Conservation (phyloP, 2,113 vertebrate species). For the Tychaedon coryphoeus region DNA sequence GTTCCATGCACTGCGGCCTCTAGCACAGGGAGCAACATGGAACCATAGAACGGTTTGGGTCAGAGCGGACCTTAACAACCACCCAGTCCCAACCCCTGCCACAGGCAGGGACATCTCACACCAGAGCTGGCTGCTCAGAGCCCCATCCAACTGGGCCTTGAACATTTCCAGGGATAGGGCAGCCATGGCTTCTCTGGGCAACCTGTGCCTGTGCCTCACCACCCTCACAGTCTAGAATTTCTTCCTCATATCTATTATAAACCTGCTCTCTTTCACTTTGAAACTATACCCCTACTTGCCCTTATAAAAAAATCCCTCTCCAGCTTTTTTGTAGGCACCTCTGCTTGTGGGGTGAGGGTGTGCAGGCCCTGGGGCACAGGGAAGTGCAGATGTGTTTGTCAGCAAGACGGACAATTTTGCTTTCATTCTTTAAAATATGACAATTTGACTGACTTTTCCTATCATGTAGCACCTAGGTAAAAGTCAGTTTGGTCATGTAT, state of each 20-base stretch:
- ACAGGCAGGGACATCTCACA: background rate
- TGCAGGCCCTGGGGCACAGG: background rate
- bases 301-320: background rate
- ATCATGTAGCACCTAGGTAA: background rate
- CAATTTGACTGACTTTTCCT: background rate
- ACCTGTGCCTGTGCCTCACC: background rate
- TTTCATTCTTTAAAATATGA: background rate
- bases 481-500: background rate
- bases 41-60: background rate
- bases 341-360: background rate
- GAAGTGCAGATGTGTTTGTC: fast-evolving
- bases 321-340: background rate
- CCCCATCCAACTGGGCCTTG: background rate
- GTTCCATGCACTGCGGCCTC: background rate
- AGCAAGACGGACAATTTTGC: background rate
- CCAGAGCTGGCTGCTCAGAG: background rate
- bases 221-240: background rate
- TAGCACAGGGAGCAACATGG: background rate
- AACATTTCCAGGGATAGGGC: background rate
- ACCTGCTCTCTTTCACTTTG: background rate
- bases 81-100: background rate
- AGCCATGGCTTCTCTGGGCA: background rate
- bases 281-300: background rate
- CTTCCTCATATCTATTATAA: background rate
- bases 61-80: fast-evolving